Conservation (phyloP, 2,797 vertebrate genomes). For the Gadopsis marmoratus region DNA sequence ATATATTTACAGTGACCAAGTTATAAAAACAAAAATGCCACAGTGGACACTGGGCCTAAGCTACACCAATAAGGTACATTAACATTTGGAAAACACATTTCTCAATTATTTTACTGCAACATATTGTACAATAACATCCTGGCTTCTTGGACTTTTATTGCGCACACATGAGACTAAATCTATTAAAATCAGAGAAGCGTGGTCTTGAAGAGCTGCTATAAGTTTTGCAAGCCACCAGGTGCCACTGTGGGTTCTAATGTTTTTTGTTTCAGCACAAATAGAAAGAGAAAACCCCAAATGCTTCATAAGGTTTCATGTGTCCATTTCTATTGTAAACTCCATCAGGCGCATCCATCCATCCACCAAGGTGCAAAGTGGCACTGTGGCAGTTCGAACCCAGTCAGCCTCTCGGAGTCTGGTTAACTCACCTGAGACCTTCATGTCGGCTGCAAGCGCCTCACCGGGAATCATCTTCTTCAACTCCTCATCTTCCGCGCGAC, state of each 20-base stretch:
- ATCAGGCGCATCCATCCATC: neutral
- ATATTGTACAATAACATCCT: neutral
- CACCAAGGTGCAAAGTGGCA: neutral
- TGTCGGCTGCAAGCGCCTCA: constrained; percentile 9
- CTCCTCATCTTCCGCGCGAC: constrained; percentile 13
- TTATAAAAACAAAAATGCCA: neutral
- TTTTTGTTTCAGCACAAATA: neutral
- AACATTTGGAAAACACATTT: neutral
- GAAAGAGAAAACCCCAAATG: neutral
- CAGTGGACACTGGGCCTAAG: neutral
- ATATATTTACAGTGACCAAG: neutral
- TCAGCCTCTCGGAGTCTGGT: neutral
- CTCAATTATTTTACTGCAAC: neutral
- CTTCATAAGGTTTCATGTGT: neutral
- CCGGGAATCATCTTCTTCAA: constrained; percentile 2
- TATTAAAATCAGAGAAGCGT: neutral
- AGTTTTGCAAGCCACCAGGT: neutral
- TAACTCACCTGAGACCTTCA: constrained; percentile 55
- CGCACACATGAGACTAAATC: neutral
- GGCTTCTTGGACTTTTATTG: too few species aligned
- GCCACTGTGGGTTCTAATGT: neutral
- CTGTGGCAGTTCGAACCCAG: neutral
- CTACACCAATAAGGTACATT: neutral
- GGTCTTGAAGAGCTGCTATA: neutral
- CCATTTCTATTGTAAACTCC: neutral